Evolutionary conservation across 2,113 vertebrate genomes (phyloP).

Genomic region (Neotragus moschatus): DNA sequence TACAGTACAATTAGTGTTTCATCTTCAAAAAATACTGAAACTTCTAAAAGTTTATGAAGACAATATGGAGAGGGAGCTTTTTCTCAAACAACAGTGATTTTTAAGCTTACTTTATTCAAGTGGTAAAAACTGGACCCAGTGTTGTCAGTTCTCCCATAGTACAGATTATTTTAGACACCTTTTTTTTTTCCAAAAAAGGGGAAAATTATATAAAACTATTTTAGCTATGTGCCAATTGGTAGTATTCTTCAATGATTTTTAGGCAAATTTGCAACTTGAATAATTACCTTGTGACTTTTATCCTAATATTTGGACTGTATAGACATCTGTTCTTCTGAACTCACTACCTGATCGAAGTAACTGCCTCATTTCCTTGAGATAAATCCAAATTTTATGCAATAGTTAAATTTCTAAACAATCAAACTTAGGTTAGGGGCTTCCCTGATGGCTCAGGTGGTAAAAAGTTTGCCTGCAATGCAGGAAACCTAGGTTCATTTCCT

Average conservation of each 20-base stretch:
- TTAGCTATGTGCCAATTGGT: not conserved
- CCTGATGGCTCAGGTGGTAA: not conserved
- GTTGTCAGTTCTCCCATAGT: not conserved
- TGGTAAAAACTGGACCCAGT: not conserved
- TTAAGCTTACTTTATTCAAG: not conserved
- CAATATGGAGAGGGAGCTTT: not conserved
- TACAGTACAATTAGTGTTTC: not conserved
- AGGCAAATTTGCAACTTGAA: not conserved
- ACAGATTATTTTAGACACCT: not conserved
- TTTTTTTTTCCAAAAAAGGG: not conserved
- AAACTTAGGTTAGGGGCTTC: not conserved
- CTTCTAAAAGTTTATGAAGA: not conserved
- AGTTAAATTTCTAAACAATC: slow-evolving; percentile 7
- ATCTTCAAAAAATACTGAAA: not conserved
- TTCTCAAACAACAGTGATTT: not conserved
- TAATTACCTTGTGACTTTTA: not conserved
- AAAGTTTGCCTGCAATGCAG: not conserved
- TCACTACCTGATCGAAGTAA: not conserved
- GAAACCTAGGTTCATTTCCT: not conserved
- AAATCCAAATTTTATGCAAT: not conserved
- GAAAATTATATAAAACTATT: not conserved
- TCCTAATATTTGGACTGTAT: not conserved
- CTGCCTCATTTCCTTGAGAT: not conserved
- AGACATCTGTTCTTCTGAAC: not conserved
- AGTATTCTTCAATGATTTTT: not conserved